Base-by-base conservation (phyloP, 2,113 vertebrate species). In the Chaetorhynchus papuensis region DNA sequence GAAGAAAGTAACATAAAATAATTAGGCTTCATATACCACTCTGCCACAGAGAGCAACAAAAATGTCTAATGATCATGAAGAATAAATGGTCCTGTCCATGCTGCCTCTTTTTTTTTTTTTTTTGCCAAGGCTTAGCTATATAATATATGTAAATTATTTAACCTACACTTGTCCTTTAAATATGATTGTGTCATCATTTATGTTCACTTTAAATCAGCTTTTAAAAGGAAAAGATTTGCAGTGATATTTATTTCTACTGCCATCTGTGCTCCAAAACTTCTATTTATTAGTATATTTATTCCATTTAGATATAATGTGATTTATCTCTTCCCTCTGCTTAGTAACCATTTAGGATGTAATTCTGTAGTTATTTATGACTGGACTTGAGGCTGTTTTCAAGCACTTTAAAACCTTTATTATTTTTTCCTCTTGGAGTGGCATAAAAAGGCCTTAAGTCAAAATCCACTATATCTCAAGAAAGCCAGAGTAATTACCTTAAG, bases 1-100 rank as follows among this genome's bases (percentile, higher is more conserved):
- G 42, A 95, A 95, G 92, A 96, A 97, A 79, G 35, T 68, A 70
- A 56, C 91, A 89, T 96, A 89, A 97, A 97, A 89, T 93, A 92
- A 90, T 98, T 96, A 96, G 42, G 37, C n/a, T 42, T 93, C 69
- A 30, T 71, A 65, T 63, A 93, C 52, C 54, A 42, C 18, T 87
- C 59, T 89, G 93, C 89, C 78, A 87, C 52, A 91, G 93, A 93
- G 42, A 94, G 75, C 42, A 91, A 57, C 95, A 91, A 83, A 90
- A 95, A 89, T 27, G 21, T 74, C 90, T 78, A 52, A 69, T 50
- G 64, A 42, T 66, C 66, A 70, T 90, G 88, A 90, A 90, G 70
- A 94, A 92, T 69, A 61, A 63, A 52, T 42, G 52, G 65, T 93
- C 66, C 44, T 26, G 31, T 35, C 49, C 37, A 68, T 24, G 16